Conservation (phyloP, 2,888 invertebrate genomes). For the Lasioglossum oenotherae region DNA sequence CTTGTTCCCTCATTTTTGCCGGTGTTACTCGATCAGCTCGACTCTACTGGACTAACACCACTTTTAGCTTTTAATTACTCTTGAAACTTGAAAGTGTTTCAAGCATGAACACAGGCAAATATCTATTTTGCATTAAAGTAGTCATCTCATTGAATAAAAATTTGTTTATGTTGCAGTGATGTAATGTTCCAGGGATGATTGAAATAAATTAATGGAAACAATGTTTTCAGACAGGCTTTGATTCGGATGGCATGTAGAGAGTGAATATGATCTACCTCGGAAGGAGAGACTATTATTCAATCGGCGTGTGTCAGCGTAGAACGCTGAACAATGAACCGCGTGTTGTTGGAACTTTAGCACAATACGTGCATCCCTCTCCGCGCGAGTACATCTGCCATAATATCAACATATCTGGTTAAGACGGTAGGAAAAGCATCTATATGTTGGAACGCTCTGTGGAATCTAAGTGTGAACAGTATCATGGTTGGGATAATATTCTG, state of each 20-base stretch:
- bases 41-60: neutral
- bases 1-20: neutral
- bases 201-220: neutral
- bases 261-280: neutral
- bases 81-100: too few relatives aligned
- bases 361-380: neutral
- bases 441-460: neutral
- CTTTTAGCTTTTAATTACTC: neutral
- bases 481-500: slow-evolving; percentile 15
- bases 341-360: slow-evolving; percentile 41
- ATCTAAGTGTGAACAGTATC: neutral
- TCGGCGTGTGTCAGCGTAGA: neutral
- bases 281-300: neutral
- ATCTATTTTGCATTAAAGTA: too few relatives aligned
- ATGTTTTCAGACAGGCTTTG: neutral
- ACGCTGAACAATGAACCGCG: neutral
- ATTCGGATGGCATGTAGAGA: neutral
- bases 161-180: too few relatives aligned
- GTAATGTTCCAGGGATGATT: too few relatives aligned
- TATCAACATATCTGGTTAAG: slow-evolving; percentile 37
- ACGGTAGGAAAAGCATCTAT: slow-evolving; percentile 33
- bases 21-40: neutral
- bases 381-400: slow-evolving; percentile 35
- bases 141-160: too few relatives aligned
- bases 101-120: too few relatives aligned